phyloP scores from a whole-genome alignment of 2,888 invertebrate genomes.

The Campoplex nolae region DNA sequence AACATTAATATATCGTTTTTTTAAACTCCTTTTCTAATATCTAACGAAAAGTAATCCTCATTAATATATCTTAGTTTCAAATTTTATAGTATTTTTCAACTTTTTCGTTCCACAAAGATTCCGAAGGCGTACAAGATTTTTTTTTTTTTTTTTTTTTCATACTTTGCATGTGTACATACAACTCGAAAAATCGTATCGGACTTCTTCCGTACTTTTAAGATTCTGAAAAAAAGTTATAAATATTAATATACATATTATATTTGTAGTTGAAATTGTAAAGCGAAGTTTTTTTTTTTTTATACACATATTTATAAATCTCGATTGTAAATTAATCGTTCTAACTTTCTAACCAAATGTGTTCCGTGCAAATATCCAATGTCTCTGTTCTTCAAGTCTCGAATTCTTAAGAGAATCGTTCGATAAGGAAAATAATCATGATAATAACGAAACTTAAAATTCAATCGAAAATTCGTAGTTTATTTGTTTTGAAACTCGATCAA shows the following conservation, averaged over 20 bases:
- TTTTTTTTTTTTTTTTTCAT: conserved; percentile 20
- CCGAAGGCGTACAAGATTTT: neutral
- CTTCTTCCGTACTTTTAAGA: conserved; percentile 34
- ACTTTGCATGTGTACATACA: conserved; percentile 40
- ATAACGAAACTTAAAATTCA: conserved; percentile 66
- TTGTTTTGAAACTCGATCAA: conserved; percentile 34
- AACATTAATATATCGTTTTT: conserved; percentile 50
- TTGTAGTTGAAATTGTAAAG: conserved; percentile 49
- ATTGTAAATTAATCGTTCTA: conserved; percentile 70
- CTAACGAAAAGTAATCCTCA: conserved; percentile 52
- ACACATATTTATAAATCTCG: conserved; percentile 62
- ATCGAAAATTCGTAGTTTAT: conserved; percentile 74
- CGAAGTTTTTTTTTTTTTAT: conserved; percentile 52
- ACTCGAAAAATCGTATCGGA: conserved; percentile 6
- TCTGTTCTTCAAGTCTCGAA: conserved; percentile 52
- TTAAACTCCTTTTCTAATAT: conserved; percentile 48
- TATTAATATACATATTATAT: conserved; percentile 14
- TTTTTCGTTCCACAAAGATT: conserved; percentile 19
- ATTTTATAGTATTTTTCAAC: conserved; percentile 20
- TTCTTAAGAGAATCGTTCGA: conserved; percentile 21
- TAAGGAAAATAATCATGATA: neutral
- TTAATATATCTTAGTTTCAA: conserved; percentile 17
- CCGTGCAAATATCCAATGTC: conserved; percentile 67
- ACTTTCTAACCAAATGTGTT: conserved; percentile 79
- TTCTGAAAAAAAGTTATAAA: conserved; percentile 16